Evolutionary conservation across 2,888 invertebrate species (phyloP), one percentile per base, ranked within the genome.

Genomic region (Acanthococcus lagerstroemiae): DNA sequence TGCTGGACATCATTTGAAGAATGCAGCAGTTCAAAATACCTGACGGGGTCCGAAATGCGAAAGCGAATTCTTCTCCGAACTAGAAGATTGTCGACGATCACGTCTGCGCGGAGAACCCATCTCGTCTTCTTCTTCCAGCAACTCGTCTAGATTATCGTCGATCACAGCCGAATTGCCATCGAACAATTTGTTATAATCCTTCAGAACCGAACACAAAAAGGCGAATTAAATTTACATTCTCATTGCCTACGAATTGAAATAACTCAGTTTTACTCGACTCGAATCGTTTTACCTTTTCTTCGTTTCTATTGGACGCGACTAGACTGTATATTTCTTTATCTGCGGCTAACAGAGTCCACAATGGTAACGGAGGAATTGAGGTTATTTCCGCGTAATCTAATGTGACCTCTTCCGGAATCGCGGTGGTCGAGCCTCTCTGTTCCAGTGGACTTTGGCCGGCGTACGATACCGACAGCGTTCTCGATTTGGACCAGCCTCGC

Each of bases 281-380:
- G 4, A 9, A 25, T 4, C 17, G 6, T 21, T 15, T 6, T 56
- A 72, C 73, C 68, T 73, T 72, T 45, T 78, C 77, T 50, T 78
- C 77, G 27, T 77, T 78, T 4, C 61, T 26, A 55, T 70, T 60
- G 2, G 67, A 56, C 9, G 68, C 56, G 19, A 58, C 66, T 58
- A 68, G 55, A 60, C 57, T 80, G 0, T 83, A 78, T n/a, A 84
- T 83, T 76, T 92, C 92, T 72, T 88, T 88, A 75, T 99, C 99
- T 0, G 97, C 96, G 27, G 92, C 90, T 6, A 99, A 80, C 1
- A 99, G 80, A 2, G 95, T 95, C 90, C 95, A 97, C 21, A 99
- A 78, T 0, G 99, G 99, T 60, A 99, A 78, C 0, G 99, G 96
- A 1, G 99, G 95, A 71, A 99, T 95, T n/a, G 96, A 94, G 1